phyloP scores from a whole-genome alignment of 1,140 invertebrate genomes.

The Tribolium castaneum region DNA sequence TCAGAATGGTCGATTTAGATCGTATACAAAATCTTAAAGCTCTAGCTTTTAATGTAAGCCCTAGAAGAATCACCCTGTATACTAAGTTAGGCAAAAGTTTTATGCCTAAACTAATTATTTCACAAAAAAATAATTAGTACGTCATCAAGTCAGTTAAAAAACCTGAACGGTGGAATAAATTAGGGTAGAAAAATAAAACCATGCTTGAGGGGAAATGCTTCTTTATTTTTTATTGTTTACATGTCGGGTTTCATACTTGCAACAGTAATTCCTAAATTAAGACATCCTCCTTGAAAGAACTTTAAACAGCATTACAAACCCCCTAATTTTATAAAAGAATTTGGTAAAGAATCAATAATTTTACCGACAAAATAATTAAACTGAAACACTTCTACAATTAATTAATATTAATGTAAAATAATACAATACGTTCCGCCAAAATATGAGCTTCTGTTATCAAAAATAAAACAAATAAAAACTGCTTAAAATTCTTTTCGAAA shows the following conservation, averaged over 20 bases:
- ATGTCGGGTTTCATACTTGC: background rate
- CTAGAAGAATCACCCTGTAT: too few species aligned
- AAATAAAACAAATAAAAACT: slow-evolving; percentile 51
- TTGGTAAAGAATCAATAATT: slow-evolving; percentile 9
- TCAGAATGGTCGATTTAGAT: too few species aligned
- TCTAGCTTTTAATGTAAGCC: too few species aligned
- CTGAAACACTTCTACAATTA: slow-evolving; percentile 10
- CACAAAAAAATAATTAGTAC: too few species aligned
- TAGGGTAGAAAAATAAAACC: background rate
- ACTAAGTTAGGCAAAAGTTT: too few species aligned
- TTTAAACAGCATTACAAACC: slow-evolving; percentile 52
- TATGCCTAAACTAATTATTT: too few species aligned
- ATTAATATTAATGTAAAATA: slow-evolving; percentile 38
- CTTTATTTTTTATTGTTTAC: slow-evolving; percentile 30
- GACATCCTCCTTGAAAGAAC: slow-evolving; percentile 44
- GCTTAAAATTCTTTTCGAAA: slow-evolving; percentile 55
- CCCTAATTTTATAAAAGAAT: slow-evolving; percentile 44
- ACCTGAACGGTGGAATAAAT: too few species aligned
- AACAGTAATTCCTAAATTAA: slow-evolving; percentile 33
- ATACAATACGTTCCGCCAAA: slow-evolving; percentile 21
- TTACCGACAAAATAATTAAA: slow-evolving; percentile 16
- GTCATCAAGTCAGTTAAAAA: too few species aligned
- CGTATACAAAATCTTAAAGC: too few species aligned
- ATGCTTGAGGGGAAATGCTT: slow-evolving; percentile 1
- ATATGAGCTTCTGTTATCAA: slow-evolving; percentile 38